phyloP scores from a whole-genome alignment of 1,140 invertebrate genomes.

The Globodera rostochiensis region DNA sequence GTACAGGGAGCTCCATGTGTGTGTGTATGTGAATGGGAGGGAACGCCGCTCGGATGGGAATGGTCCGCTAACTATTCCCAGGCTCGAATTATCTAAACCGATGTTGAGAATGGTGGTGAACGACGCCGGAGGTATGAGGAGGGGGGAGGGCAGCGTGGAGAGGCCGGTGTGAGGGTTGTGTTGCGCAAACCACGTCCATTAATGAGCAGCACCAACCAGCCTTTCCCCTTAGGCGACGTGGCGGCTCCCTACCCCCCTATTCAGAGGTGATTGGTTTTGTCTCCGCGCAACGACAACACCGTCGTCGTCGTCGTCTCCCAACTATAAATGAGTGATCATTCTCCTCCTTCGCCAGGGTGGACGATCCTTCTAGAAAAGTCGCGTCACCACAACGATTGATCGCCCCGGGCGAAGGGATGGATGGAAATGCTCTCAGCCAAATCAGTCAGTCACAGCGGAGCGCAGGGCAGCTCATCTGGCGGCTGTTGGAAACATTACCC shows the following conservation, averaged over 20 bases:
- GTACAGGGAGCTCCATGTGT: background rate
- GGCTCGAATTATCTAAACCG: background rate
- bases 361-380: conserved; percentile 1
- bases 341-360: background rate
- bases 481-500: too few species aligned
- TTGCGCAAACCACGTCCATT: background rate
- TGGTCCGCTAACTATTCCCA: too few species aligned
- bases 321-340: too few species aligned
- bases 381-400: background rate
- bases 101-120: background rate
- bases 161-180: background rate
- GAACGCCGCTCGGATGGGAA: too few species aligned
- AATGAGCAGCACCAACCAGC: background rate
- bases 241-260: background rate
- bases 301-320: too few species aligned
- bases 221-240: conserved; percentile 8
- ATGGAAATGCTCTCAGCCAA: background rate
- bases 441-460: conserved; percentile 6
- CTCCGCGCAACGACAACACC: background rate
- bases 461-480: background rate
- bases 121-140: background rate
- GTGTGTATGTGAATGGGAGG: too few species aligned
- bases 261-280: background rate
- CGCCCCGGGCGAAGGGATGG: background rate
- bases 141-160: too few species aligned